phyloP scores from a whole-genome alignment of 2,797 vertebrate genomes.

The Geotrypetes seraphini region DNA sequence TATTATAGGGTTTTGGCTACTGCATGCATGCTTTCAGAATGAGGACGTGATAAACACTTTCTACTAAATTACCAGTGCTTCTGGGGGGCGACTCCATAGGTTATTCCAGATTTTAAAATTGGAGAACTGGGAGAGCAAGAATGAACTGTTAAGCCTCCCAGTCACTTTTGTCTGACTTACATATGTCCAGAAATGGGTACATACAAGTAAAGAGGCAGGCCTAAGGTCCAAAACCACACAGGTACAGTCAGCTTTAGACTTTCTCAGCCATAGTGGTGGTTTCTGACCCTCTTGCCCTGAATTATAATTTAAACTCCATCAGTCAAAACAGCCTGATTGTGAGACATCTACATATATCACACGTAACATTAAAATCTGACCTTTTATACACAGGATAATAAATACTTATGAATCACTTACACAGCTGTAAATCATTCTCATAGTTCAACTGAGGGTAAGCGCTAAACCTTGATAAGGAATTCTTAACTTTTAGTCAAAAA shows the following conservation, averaged over 20 bases:
- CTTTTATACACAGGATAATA: conserved; percentile 48
- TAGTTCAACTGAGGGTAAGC: conserved; percentile 24
- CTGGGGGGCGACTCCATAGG: no score
- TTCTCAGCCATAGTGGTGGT: conserved; percentile 24
- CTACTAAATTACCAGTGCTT: no score
- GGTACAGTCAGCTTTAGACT: conserved; percentile 9
- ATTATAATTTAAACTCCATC: conserved; percentile 48
- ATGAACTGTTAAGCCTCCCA: no score
- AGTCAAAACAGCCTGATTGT: conserved; percentile 42
- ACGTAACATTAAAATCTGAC: conserved; percentile 50
- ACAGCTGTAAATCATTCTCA: conserved; percentile 42
- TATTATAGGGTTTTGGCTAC: no score
- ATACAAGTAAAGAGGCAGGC: no score
- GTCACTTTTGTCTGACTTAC: no score
- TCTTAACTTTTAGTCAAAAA: conserved; percentile 12
- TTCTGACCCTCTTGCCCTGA: conserved; percentile 34
- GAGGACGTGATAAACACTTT: no score
- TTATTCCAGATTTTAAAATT: no score
- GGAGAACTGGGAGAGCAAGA: no score
- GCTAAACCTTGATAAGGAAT: conserved; percentile 29
- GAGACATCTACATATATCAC: conserved; percentile 46
- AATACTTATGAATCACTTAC: conserved; percentile 47
- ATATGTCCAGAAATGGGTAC: no score
- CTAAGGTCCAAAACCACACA: no score
- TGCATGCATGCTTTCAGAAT: no score